Conservation (phyloP, 1,140 invertebrate species). For the Galleria mellonella region DNA sequence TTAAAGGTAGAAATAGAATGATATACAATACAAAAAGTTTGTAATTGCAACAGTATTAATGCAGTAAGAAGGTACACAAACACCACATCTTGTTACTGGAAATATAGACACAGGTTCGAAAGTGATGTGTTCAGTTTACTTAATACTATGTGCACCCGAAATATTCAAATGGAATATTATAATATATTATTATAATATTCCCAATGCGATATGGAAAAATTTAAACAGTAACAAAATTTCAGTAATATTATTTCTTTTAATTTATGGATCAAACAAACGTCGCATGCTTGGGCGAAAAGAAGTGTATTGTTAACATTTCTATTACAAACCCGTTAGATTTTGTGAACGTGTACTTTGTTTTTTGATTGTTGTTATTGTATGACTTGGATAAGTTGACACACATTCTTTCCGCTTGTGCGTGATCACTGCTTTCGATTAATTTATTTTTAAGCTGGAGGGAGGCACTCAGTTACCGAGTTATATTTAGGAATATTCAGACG, state of each 20-base stretch:
- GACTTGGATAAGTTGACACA: constrained; percentile 56
- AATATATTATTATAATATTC: too few species aligned
- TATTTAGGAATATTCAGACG: background rate
- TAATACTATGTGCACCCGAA: too few species aligned
- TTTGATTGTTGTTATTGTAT: constrained; percentile 56
- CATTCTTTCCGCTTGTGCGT: constrained; percentile 71
- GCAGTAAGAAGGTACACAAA: too few species aligned
- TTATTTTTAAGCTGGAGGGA: constrained; percentile 20
- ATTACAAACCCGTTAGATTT: constrained; percentile 43
- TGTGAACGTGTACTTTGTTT: constrained; percentile 56
- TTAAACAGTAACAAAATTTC: too few species aligned
- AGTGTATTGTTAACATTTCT: constrained; percentile 53
- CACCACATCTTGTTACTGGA: too few species aligned
- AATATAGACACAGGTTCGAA: too few species aligned
- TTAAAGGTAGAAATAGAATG: too few species aligned
- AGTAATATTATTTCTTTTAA: background rate
- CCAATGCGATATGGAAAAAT: too few species aligned
- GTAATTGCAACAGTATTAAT: too few species aligned
- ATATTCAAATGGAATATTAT: too few species aligned
- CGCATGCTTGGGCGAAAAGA: constrained; percentile 71
- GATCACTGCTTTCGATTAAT: constrained; percentile 65
- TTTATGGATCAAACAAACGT: constrained; percentile 49
- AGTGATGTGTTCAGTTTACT: too few species aligned
- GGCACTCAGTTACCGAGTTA: background rate
- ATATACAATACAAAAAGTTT: too few species aligned